Base-by-base conservation (phyloP, 2,888 invertebrate genomes). In the Tenthredo distinguenda region DNA sequence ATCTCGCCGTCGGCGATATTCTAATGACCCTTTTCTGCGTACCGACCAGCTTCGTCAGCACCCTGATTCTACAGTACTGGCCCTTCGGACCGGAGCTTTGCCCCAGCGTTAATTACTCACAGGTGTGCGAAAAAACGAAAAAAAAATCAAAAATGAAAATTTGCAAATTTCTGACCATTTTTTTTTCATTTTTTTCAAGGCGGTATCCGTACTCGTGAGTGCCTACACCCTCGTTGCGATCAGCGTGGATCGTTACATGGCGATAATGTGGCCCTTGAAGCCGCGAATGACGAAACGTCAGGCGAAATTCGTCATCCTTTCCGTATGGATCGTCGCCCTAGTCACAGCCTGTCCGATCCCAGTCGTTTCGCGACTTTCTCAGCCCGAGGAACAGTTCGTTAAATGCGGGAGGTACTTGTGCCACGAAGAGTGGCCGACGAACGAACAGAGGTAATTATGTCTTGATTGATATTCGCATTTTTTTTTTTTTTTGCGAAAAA, bases 181-280 rank as follows among this genome's bases (percentile, higher is more conserved):
- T 62, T 10, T 26, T 58, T n/a, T 31, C 18, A 7, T 9, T 12
- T 62, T 26, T 43, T 90, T 91, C 1, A 92, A 94, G 93, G 97
- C 96, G 0, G 96, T 97, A 74, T 97, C 97, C 15, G 97, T 97
- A 87, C 94, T 97, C 88, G 97, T 98, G 86, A 97, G 97, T 91
- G 98, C 98, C 2, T 98, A 98, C 92, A 98, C 98, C 0, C 93
- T 99, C 90, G 96, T 99, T 47, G 98, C 98, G 58, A 98, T 99
- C 91, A 98, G 98, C 88, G 95, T 98, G 84, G 98, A 99, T 94
- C 96, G 98, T 26, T 99, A 98, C 91, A 96, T 98, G 93, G 98
- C 98, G 82, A 98, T 99, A 87, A 96, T 98, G 96, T 97, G 97
- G 94, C 98, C 98, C 0, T 93, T 99, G 84, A 95, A 96, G 88